Evolutionary conservation across 2,113 vertebrate genomes (phyloP).

Genomic region (Hiodon tergisus): DNA sequence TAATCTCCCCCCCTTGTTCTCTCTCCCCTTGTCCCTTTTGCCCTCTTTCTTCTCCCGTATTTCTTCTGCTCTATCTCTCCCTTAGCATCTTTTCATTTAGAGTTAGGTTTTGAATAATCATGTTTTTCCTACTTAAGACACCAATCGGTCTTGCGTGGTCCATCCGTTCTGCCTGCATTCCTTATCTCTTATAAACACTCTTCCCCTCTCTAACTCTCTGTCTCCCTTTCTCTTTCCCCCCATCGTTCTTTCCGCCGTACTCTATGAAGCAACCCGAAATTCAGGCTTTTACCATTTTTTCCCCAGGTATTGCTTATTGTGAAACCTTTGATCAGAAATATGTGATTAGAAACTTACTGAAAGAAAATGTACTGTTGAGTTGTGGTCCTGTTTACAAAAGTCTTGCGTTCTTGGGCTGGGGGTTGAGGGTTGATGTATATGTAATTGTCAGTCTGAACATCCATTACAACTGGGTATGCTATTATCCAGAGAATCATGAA

Average conservation of each 20-base stretch:
- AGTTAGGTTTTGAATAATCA: constrained; percentile 67
- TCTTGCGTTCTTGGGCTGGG: too few relatives aligned
- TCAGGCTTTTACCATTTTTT: constrained; percentile 3
- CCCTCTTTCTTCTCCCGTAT: constrained; percentile 21
- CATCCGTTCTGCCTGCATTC: constrained; percentile 1
- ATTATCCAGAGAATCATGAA: too few relatives aligned
- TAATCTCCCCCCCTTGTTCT: constrained; percentile 36
- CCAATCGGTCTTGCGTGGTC: constrained; percentile 26
- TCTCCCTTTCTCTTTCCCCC: background rate
- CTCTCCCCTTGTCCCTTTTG: constrained; percentile 13
- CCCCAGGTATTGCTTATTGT: background rate
- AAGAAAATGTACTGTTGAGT: background rate
- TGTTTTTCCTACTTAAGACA: constrained; percentile 68
- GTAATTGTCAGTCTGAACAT: background rate
- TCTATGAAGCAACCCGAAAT: background rate
- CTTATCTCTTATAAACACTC: constrained; percentile 1
- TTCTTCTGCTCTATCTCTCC: constrained; percentile 29
- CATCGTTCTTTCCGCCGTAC: background rate
- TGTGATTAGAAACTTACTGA: background rate
- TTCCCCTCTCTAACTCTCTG: constrained; percentile 26
- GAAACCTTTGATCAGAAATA: background rate
- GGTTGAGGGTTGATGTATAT: background rate
- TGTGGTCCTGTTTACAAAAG: background rate
- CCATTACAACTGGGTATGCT: too few relatives aligned
- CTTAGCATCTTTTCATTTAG: constrained; percentile 48